Evolutionary conservation across 2,797 vertebrate species (phyloP), one percentile per base, ranked within the genome.

Genomic region (Peromyscus melanophrys): DNA sequence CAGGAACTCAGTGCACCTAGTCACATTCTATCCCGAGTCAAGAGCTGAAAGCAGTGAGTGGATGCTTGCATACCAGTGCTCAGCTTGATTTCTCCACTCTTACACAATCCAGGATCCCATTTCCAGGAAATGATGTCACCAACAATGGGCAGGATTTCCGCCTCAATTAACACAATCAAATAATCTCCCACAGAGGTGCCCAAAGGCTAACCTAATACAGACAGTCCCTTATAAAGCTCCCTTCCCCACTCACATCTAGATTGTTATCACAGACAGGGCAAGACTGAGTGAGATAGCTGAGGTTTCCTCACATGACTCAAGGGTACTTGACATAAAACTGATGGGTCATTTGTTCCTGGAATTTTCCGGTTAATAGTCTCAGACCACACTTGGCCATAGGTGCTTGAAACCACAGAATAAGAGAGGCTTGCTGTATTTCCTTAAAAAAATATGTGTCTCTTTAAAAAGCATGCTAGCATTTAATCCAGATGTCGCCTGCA

Each of bases 381-480:
- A 80, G 73, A 63, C 31, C 40, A 40, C 21, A 67, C n/a, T 77
- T 84, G 37, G 21, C 43, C 4, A 77, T 27, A 69, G 29, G 16
- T 69, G 17, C 19, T 9, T 59, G 80, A 67, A 84, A 76, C 14
- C 69, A 69, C 4, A 55, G 69, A 43, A 52, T 55, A 19, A 82
- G 59, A 43, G 5, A 29, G 1, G 21, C 16, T 31, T 46, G 0
- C n/a, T 6, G 21, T n/a, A 17, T 88, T 91, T 92, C 87, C 43
- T 93, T 86, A 78, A 75, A 65, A 94, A 94, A 55, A 93, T 6
- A 80, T 13, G 0, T 52, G 61, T 61, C 34, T 37, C 82, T 95
- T 83, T 63, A 29, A 9, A 89, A 82, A 85, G 88, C 40, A 69
- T 16, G 40, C 31, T 92, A 81, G 46, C 82, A 75, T 73, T 75